Evolutionary conservation across 2,797 vertebrate genomes (phyloP), one percentile per base, ranked within the genome.

Genomic region (Anguilla marmorata): DNA sequence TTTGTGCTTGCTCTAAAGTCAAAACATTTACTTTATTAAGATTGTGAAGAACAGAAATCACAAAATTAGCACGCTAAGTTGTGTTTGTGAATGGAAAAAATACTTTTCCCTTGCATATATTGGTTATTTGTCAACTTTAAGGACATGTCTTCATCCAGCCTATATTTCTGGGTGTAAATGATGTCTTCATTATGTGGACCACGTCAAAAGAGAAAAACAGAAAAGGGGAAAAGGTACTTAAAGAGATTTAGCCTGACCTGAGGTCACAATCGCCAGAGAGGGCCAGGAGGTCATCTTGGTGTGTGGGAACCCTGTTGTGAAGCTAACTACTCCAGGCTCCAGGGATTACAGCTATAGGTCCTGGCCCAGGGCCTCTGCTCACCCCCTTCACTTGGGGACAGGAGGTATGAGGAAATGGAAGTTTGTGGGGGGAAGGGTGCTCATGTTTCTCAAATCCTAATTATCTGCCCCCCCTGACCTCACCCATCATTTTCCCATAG

Each of bases 301-400:
- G 79, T 87, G 74, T 89, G 87, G 84, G n/a, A 66, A 85, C 66
- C 88, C 89, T 86, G 72, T 74, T 63, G 82, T 85, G 86, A 88
- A 88, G 90, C 88, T 86, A 83, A 6, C 72, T 88, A 84, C 48
- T 89, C 79, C 63, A 82, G 86, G 86, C 86, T 89, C 80, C 86
- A 85, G 88, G 89, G 90, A 89, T 90, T 87, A 86, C 87, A 89
- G 85, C 83, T 66, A 52, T 76, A 41, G 90, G 88, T 86, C 89
- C 66, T 45, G 72, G 82, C 84, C 86, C 52, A 85, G 54, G 88
- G 72, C 69, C 50, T 56, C 50, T 37, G 60, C 45, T 82, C 82
- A 88, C 88, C 88, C 41, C 41, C 82, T 87, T 45, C 82, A 76
- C 87, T 87, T 82, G 86, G 63, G 69, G 86, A 19, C 48, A n/a